These are phyloP conservation scores for Eulemur albifrons DNA, from an alignment of 2,797 vertebrate genomes.

Conservation along the genomic window DNA sequence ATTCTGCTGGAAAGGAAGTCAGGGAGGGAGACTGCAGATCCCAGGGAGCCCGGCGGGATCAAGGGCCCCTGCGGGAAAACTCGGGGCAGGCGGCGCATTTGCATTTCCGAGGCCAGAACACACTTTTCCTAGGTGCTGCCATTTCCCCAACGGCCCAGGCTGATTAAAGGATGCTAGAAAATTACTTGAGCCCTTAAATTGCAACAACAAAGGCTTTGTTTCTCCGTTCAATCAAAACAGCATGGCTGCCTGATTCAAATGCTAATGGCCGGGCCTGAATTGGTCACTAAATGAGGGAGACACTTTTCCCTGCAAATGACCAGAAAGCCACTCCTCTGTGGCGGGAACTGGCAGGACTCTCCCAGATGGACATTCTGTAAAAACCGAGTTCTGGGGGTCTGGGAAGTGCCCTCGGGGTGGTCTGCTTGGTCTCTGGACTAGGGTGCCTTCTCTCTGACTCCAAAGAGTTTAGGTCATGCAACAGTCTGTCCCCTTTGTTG, in stretches of 20 bases:
- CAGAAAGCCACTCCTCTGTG: not conserved
- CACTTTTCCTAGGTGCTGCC: not conserved
- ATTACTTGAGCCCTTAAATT: slow-evolving; percentile 31
- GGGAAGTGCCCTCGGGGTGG: not conserved
- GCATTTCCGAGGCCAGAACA: slow-evolving; percentile 11
- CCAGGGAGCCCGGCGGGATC: rapidly evolving
- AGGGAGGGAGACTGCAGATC: rapidly evolving
- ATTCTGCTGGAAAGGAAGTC: not conserved
- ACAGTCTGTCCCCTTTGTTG: too few relatives aligned
- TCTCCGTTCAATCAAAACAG: slow-evolving; percentile 59
- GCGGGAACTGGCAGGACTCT: not conserved
- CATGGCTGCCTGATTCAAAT: slow-evolving; percentile 53
- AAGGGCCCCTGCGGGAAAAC: not conserved
- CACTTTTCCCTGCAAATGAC: slow-evolving; percentile 14
- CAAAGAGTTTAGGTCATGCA: rapidly evolving
- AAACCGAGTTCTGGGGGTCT: not conserved
- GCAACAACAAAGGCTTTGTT: slow-evolving; percentile 66
- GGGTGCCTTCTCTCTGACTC: too few relatives aligned
- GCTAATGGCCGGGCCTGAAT: slow-evolving; percentile 52
- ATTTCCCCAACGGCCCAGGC: not conserved
- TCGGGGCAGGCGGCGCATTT: not conserved
- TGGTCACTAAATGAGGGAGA: slow-evolving; percentile 42
- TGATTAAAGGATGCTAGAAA: slow-evolving; percentile 64
- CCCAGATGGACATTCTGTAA: not conserved
- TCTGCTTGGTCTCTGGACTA: not conserved